Base-by-base conservation (phyloP, 1,140 invertebrate species). In the Mylabris phalerata region DNA sequence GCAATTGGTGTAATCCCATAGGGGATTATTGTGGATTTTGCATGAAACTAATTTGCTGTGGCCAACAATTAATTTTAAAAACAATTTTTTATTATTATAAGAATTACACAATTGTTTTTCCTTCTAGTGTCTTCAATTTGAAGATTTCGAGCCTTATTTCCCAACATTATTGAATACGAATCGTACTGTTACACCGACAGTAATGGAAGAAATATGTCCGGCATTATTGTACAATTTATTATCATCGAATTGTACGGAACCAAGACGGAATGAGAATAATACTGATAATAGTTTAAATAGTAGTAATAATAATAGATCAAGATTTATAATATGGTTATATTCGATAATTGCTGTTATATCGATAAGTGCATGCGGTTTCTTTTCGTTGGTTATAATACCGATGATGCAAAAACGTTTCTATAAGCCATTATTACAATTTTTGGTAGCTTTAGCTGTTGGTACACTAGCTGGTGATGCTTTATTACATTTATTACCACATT, bases 401-500 rank as follows among this genome's bases (percentile, higher is more conserved):
- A 82, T 93, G 9, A 93, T 95, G 86, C 85, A 92, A 71, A 90
- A 89, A 68, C 82, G 84, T 51, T 92, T 93, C 75, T 96, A 95
- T 71, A 87, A 95, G 66, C 88, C 92, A 62, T 75, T 96, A 40
- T 78, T 96, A 55, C 93, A 95, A 73, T 95, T 94, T 75, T 77
- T 96, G 54, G 91, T 97, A 3, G 92, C 93, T 0, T 76, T 97
- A 52, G 94, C 94, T 32, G 88, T 97, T 38, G 93, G 73, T 11
- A 93, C 93, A 3, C 77, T 98, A 48, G 87, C 89, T 42, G 93
- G 93, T 4, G 93, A 96, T 79, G 93, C 93, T 2, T 76, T 97
- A 26, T 80, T 98, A 56, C 94, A 98, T 82, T 80, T 98, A 11
- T 79, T 97, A 68, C 94, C 94, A 48, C 93, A 96, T 77, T 92